phyloP scores from a whole-genome alignment of 1,140 invertebrate species.

The Plectrocnemia conspersa region DNA sequence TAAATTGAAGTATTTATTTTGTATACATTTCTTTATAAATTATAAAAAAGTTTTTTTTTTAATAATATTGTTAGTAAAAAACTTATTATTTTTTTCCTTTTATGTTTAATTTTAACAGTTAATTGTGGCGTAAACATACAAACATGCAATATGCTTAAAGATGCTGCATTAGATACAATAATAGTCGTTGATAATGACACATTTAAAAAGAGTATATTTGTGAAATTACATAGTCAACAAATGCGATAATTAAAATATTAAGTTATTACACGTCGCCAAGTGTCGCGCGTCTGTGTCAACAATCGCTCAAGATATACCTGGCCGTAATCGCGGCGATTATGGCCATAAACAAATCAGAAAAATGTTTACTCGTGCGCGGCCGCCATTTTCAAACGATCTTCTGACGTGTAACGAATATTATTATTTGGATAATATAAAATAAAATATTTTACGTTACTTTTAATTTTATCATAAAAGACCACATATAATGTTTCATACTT shows the following conservation, averaged over 20 bases:
- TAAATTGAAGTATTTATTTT: too few relatives aligned
- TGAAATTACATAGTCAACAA: too few relatives aligned
- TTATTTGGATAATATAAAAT: background rate
- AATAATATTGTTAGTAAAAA: too few relatives aligned
- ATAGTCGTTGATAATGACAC: background rate
- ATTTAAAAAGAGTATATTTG: background rate
- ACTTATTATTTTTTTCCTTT: too few relatives aligned
- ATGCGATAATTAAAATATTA: slow-evolving; percentile 20
- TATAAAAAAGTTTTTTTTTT: too few relatives aligned
- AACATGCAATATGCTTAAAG: too few relatives aligned
- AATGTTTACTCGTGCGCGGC: slow-evolving; percentile 5
- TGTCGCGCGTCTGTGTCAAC: slow-evolving; percentile 17
- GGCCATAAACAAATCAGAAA: slow-evolving; percentile 19
- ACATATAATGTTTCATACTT: too few relatives aligned
- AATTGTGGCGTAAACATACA: too few relatives aligned
- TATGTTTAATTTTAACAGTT: too few relatives aligned
- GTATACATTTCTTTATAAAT: too few relatives aligned
- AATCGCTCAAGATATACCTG: background rate
- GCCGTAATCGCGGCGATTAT: slow-evolving; percentile 15
- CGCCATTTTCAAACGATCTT: background rate
- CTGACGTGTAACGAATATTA: background rate
- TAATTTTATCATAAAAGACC: too few relatives aligned
- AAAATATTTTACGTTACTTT: too few relatives aligned
- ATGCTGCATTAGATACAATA: background rate
- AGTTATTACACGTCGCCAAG: slow-evolving; percentile 13